phyloP scores from a whole-genome alignment of 2,888 invertebrate species.

The Sympetrum striolatum region DNA sequence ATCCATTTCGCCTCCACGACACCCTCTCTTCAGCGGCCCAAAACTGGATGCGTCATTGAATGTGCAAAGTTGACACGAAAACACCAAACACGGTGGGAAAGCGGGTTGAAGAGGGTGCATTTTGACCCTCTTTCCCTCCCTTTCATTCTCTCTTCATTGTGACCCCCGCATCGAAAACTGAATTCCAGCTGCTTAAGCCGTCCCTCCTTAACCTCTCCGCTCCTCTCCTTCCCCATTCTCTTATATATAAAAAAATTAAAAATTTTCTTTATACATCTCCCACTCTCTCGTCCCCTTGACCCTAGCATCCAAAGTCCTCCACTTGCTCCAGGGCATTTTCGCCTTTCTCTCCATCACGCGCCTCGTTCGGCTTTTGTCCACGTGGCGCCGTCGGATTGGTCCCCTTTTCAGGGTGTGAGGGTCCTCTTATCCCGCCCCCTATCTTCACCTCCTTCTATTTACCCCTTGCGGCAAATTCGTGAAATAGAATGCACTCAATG shows the following conservation, averaged over 20 bases:
- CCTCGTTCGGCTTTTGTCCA: slow-evolving; percentile 9
- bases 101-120: not conserved
- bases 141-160: not conserved
- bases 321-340: not conserved
- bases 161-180: not conserved
- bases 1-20: not conserved
- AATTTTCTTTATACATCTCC: not conserved
- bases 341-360: slow-evolving; percentile 24
- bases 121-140: not conserved
- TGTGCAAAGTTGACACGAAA: not conserved
- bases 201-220: not conserved
- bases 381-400: not conserved
- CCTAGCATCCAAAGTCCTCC: not conserved
- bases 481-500: not conserved
- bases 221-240: not conserved
- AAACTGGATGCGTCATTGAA: not conserved
- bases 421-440: not conserved
- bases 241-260: not conserved
- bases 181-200: not conserved
- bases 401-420: not conserved
- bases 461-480: not conserved
- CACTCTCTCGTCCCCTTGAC: not conserved
- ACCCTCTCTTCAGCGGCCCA: not conserved
- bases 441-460: not conserved
- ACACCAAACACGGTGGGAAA: not conserved